phyloP scores from a whole-genome alignment of 2,797 vertebrate genomes.

The Aselliscus stoliczkanus region DNA sequence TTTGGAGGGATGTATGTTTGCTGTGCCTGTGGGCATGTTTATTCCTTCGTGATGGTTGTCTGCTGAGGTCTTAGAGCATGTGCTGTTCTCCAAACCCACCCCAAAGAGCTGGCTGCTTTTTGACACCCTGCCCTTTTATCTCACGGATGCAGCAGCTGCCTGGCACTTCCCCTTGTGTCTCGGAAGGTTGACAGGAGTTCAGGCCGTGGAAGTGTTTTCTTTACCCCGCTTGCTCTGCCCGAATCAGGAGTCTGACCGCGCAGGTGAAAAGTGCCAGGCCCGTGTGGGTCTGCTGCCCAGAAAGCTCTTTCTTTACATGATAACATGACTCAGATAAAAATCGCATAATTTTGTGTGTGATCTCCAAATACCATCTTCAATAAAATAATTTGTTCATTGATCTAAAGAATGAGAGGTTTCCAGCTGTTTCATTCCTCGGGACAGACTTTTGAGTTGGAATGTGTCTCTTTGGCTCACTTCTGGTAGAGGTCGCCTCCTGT shows the following conservation, averaged over 20 bases:
- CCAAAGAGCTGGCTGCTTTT: not conserved
- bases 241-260: not conserved
- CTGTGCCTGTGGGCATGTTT: not conserved
- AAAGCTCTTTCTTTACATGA: slow-evolving; percentile 12
- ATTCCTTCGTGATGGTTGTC: not conserved
- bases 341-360: not conserved
- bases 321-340: not conserved
- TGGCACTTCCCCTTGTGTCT: not conserved
- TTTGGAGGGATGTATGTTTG: not conserved
- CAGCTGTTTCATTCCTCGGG: not conserved
- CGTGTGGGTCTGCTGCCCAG: not conserved
- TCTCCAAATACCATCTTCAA: slow-evolving; percentile 15
- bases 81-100: not conserved
- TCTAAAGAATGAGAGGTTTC: slow-evolving; percentile 59
- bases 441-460: slow-evolving; percentile 39
- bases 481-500: slow-evolving; percentile 60
- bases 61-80: not conserved
- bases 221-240: not conserved
- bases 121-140: not conserved
- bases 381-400: slow-evolving; percentile 35
- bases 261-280: not conserved
- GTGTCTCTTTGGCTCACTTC: slow-evolving; percentile 53
- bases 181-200: not conserved
- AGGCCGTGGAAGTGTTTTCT: not conserved
- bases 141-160: not conserved